Evolutionary conservation across 2,113 vertebrate species (phyloP).

Genomic region (Ammodramus savannarum): DNA sequence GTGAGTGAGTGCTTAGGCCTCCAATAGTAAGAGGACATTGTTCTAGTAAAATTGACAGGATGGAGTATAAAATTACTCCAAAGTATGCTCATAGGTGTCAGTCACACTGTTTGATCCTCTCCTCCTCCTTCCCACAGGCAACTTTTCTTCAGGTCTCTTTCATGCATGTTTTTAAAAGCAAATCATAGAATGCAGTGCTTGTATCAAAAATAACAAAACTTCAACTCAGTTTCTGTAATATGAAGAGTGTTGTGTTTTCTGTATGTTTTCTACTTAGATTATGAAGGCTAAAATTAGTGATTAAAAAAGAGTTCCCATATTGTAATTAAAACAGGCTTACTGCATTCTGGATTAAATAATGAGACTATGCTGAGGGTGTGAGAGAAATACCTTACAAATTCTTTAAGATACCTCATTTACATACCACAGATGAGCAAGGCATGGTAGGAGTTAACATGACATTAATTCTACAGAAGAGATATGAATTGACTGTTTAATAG

Average conservation of each 20-base stretch:
- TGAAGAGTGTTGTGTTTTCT: neutral
- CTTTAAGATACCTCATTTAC: neutral
- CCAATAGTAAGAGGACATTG: neutral
- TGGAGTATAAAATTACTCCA: neutral
- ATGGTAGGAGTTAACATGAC: constrained; percentile 37
- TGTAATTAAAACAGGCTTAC: neutral
- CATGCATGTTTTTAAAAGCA: neutral
- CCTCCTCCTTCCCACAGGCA: neutral
- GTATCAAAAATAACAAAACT: neutral
- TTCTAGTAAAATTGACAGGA: neutral
- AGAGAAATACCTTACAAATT: neutral
- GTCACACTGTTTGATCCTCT: neutral
- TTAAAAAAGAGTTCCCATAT: neutral
- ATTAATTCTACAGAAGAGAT: constrained; percentile 49
- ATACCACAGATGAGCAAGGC: neutral
- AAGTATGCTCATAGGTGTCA: neutral
- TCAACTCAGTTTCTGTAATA: neutral
- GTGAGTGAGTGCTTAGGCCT: neutral
- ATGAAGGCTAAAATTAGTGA: neutral
- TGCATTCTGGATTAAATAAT: neutral
- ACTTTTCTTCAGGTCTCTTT: neutral
- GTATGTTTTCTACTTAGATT: neutral
- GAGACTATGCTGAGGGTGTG: neutral
- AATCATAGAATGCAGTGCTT: neutral
- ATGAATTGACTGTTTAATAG: constrained; percentile 64